These are phyloP conservation scores for Aspidiotus destructor DNA, from an alignment of 2,888 invertebrate species.

Conservation along the genomic window DNA sequence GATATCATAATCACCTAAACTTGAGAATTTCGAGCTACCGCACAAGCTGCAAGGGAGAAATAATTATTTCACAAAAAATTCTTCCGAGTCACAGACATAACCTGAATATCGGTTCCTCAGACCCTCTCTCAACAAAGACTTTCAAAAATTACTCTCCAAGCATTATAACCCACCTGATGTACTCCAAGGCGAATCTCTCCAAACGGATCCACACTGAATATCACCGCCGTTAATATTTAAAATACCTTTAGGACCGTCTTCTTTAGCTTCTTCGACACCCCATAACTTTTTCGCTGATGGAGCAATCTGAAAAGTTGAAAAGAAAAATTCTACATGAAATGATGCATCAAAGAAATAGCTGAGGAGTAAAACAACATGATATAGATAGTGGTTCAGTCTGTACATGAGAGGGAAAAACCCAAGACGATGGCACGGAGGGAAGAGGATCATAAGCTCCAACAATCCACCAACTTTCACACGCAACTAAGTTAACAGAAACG, in stretches of 20 bases:
- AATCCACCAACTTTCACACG: too few relatives aligned
- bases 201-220: slow-evolving; percentile 52
- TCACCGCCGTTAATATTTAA: slow-evolving; percentile 62
- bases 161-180: slow-evolving; percentile 58
- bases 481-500: too few relatives aligned
- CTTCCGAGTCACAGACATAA: neutral
- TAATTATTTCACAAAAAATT: neutral
- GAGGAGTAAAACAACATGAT: too few relatives aligned
- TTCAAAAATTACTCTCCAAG: too few relatives aligned
- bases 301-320: slow-evolving; percentile 62
- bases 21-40: too few relatives aligned
- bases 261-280: slow-evolving; percentile 52
- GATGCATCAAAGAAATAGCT: neutral
- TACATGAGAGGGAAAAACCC: too few relatives aligned
- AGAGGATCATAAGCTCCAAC: neutral
- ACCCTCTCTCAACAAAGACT: too few relatives aligned
- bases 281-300: slow-evolving; percentile 88
- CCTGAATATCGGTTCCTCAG: neutral
- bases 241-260: slow-evolving; percentile 51
- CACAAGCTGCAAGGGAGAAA: neutral
- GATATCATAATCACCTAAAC: too few relatives aligned
- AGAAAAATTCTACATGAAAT: neutral
- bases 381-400: too few relatives aligned
- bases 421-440: too few relatives aligned
- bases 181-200: slow-evolving; percentile 90